Base-by-base conservation (phyloP, 2,113 vertebrate species). In the Zosterops hypoxanthus region DNA sequence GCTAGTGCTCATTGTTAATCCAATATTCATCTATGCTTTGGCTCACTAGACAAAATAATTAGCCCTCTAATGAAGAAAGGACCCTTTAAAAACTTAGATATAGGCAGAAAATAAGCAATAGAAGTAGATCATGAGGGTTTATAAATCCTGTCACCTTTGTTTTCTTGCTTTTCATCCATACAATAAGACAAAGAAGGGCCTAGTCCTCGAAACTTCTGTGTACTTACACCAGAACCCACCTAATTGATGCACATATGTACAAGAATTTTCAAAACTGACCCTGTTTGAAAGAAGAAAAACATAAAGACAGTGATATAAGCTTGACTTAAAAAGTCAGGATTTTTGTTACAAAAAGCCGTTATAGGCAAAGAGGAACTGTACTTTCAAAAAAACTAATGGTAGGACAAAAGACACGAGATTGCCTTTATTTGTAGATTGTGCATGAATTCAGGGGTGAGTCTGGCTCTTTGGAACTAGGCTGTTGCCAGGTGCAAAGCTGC, bases 291-390 rank as follows among this genome's bases (percentile, higher is more conserved):
- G 86, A 86, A 97, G 89, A 86, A 61, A 63, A 49, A 9, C 94
- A 94, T 90, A 63, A 94, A 91, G 82, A 56, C n/a, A 83, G 86
- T 94, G 92, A 95, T 93, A 97, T 71, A 92, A 95, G 64, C 81
- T 97, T 89, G 93, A 95, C 86, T 82, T 97, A 96, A 96, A 97
- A 98, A 97, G 94, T 92, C 94, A 89, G 89, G 86, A 88, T 94
- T 97, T 96, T 79, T 92, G 92, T 97, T 97, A 97, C 93, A 97
- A 97, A 97, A 96, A 98, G 75, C 83, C 92, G 50, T 85, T 95
- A n/a, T 3, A 96, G 85, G 94, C 81, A 97, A 89, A 96, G 91
- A 73, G 85, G 85, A 90, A 71, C 50, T 34, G 55, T 31, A 87
- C 94, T 98, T 98, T 97, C 94, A 97, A 97, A 89, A 89, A 76